These are phyloP conservation scores for Oreochromis tanganicae DNA, from an alignment of 2,113 vertebrate genomes.

Conservation along the genomic window DNA sequence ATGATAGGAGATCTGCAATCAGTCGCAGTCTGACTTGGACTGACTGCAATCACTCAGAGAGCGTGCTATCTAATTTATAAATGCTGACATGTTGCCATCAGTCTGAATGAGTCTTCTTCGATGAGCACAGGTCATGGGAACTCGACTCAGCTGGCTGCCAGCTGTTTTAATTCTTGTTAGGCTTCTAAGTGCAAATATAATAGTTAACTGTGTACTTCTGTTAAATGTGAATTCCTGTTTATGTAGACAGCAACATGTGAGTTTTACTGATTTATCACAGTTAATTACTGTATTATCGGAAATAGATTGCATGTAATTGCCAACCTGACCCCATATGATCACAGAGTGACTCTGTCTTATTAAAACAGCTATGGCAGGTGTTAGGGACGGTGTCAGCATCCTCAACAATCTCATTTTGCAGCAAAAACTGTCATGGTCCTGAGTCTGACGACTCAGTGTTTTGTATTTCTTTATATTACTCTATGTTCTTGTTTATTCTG, in stretches of 20 bases:
- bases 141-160: background rate
- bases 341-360: background rate
- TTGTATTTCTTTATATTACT: too few relatives aligned
- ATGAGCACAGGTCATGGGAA: background rate
- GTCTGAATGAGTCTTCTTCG: background rate
- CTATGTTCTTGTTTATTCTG: too few relatives aligned
- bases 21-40: background rate
- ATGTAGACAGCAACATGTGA: background rate
- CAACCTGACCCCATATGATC: background rate
- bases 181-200: background rate
- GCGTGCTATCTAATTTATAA: background rate
- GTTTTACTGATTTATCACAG: background rate
- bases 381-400: accelerated
- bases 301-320: background rate
- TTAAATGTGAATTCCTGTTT: background rate
- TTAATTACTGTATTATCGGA: background rate
- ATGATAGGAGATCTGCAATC: background rate
- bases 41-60: background rate
- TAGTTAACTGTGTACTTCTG: background rate
- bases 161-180: background rate
- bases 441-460: too few relatives aligned
- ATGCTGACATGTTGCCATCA: background rate
- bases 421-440: background rate
- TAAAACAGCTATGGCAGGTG: background rate
- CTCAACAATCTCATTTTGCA: background rate